These are phyloP conservation scores for Petrocephalus zakoni DNA, from an alignment of 2,113 vertebrate genomes.

Conservation along the genomic window DNA sequence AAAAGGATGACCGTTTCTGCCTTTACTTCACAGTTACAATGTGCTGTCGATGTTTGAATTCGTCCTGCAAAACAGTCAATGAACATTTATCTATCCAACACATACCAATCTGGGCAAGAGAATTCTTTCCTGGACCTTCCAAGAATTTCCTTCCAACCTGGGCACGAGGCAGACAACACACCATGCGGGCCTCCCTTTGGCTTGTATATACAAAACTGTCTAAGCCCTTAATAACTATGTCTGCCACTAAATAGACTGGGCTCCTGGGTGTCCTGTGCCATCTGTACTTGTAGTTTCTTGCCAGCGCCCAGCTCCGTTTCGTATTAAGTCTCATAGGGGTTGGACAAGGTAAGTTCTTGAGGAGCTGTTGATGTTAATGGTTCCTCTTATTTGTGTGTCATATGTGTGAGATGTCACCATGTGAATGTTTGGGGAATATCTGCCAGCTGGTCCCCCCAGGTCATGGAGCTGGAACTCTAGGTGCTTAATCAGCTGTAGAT, in stretches of 20 bases:
- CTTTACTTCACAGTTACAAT: not conserved
- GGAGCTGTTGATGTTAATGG: not conserved
- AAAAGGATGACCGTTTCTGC: not conserved
- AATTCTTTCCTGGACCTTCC: not conserved
- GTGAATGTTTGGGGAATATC: not conserved
- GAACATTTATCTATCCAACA: not conserved
- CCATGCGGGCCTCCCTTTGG: not conserved
- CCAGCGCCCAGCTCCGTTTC: not conserved
- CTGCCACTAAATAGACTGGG: not conserved
- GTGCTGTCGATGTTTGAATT: not conserved
- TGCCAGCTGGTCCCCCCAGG: not conserved
- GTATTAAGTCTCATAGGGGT: not conserved
- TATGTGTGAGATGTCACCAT: not conserved
- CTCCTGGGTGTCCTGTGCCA: slow-evolving; percentile 1
- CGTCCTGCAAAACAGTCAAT: not conserved
- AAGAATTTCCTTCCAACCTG: not conserved
- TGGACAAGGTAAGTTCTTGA: slow-evolving; percentile 1
- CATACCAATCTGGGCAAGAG: not conserved
- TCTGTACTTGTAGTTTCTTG: slow-evolving; percentile 8
- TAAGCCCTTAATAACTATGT: slow-evolving; percentile 11
- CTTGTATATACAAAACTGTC: slow-evolving; percentile 5
- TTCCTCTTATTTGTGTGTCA: not conserved
- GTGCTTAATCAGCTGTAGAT: not conserved
- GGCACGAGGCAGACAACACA: not conserved
- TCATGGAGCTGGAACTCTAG: not conserved